phyloP scores from a whole-genome alignment of 2,797 vertebrate genomes.

The Psittacula derbiana region DNA sequence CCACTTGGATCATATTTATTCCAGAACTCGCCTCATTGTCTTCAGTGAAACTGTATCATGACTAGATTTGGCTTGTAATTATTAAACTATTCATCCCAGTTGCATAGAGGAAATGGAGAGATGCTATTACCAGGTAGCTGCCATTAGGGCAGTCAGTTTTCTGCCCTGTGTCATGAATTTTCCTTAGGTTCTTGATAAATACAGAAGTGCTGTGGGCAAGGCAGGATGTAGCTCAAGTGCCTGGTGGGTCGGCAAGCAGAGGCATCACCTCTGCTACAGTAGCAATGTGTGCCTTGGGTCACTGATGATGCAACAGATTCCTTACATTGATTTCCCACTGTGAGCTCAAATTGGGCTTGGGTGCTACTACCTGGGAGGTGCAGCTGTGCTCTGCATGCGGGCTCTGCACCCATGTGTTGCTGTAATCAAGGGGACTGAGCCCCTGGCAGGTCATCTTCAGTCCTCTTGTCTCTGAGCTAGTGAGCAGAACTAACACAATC shows the following conservation, averaged over 20 bases:
- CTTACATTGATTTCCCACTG: background rate
- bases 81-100: background rate
- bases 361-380: background rate
- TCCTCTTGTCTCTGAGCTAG: background rate
- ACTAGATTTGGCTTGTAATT: background rate
- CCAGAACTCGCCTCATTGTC: background rate
- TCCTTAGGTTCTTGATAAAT: background rate
- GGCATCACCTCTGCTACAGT: background rate
- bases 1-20: background rate
- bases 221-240: fast-evolving
- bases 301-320: background rate
- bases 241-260: background rate
- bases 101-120: background rate
- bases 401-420: background rate
- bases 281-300: background rate
- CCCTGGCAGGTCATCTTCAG: background rate
- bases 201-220: background rate
- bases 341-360: background rate
- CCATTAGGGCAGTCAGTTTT: background rate
- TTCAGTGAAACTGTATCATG: background rate
- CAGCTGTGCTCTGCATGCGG: fast-evolving
- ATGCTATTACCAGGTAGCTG: background rate
- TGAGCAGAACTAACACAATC: background rate
- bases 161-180: background rate
- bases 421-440: background rate